Percentiles rank a stretch among this genome's conserved stretches.
Conservation (phyloP, 2,113 vertebrate species). For the Anarhynchus alexandrinus region DNA sequence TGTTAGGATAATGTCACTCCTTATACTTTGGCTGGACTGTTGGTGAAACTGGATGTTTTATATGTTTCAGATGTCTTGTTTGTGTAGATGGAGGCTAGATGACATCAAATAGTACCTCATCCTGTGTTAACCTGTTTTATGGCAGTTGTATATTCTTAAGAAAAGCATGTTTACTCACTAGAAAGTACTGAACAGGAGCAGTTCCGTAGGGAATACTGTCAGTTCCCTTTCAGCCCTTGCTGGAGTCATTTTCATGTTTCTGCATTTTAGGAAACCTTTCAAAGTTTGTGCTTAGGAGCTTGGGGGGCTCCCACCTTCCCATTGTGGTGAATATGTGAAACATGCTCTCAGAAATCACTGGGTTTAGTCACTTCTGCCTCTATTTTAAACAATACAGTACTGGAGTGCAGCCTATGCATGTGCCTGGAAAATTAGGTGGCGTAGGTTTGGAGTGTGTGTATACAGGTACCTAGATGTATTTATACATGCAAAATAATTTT, state of each 20-base stretch:
- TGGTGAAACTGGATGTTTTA: neutral
- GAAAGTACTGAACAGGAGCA: neutral
- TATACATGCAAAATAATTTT: neutral
- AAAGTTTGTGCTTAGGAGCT: conserved; percentile 13
- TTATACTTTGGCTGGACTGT: neutral
- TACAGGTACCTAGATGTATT: neutral
- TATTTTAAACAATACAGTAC: neutral
- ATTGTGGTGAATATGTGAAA: neutral
- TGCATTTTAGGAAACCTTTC: conserved; percentile 51
- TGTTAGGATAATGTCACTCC: neutral
- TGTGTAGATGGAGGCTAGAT: neutral
- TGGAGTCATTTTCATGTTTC: conserved; percentile 40
- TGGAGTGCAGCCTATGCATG: neutral
- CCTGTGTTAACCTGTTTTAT: neutral
- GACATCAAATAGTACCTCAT: neutral
- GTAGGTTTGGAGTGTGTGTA: neutral
- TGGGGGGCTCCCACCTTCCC: neutral
- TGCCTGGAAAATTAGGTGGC: neutral
- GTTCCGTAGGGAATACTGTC: neutral
- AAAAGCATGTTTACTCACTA: neutral
- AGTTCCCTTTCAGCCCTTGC: conserved; percentile 12
- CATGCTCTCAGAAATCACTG: neutral
- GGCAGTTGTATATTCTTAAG: neutral
- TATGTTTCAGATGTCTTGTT: neutral
- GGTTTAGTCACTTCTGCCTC: neutral